Conservation (phyloP, 2,888 invertebrate species). For the Thyatira batis region DNA sequence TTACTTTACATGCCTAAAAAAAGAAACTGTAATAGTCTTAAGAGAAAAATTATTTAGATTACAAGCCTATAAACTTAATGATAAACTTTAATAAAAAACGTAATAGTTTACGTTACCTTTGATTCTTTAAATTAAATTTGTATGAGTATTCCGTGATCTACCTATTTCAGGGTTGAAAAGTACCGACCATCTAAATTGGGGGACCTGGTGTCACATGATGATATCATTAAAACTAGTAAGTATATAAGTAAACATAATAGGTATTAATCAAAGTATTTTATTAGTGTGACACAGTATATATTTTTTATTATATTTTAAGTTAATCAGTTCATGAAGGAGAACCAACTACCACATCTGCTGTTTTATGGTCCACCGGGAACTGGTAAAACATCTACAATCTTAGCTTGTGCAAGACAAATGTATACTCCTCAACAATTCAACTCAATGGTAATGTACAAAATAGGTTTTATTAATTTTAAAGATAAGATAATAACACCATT, state of each 20-base stretch:
- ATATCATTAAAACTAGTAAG: constrained; percentile 97
- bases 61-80: too few species aligned
- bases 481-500: too few species aligned
- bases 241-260: too few species aligned
- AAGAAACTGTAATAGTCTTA: too few species aligned
- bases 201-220: constrained; percentile 98
- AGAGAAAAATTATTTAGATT: too few species aligned
- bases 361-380: constrained; percentile 99
- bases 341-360: constrained; percentile 96
- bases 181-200: constrained; percentile 95
- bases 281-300: too few species aligned
- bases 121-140: neutral
- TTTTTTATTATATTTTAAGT: constrained; percentile 78
- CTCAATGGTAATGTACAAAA: constrained; percentile 89
- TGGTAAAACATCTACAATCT: constrained; percentile 98
- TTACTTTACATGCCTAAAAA: too few species aligned
- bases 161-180: constrained; percentile 94
- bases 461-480: too few species aligned
- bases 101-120: too few species aligned
- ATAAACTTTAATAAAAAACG: too few species aligned
- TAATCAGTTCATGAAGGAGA: constrained; percentile 93
- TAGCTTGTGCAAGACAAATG: constrained; percentile 96
- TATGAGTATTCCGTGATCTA: constrained; percentile 4
- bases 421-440: constrained; percentile 94
- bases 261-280: too few species aligned